Conservation (phyloP, 2,888 invertebrate genomes). For the Oligia fasciuncula region DNA sequence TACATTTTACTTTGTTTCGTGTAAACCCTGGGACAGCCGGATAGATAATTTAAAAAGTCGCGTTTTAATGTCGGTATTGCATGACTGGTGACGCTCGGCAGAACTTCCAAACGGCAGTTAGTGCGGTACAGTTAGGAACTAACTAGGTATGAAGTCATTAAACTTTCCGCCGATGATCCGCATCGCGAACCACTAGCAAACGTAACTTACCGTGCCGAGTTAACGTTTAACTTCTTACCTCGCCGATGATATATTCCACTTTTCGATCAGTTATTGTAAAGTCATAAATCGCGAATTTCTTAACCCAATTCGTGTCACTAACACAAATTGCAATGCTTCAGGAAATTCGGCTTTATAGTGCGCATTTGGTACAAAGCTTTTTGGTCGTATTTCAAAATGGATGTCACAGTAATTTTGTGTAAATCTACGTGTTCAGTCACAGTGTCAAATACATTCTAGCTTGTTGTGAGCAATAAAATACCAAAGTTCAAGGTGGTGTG, state of each 20-base stretch:
- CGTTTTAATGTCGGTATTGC: constrained; percentile 66
- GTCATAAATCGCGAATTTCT: constrained; percentile 28
- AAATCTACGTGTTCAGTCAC: constrained; percentile 44
- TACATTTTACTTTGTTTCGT: constrained; percentile 1
- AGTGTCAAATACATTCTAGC: constrained; percentile 60
- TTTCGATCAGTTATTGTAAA: constrained; percentile 37
- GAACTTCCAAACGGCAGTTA: constrained; percentile 68
- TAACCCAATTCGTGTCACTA: constrained; percentile 39
- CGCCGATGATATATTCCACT: constrained; percentile 54
- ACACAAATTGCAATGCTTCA: constrained; percentile 19
- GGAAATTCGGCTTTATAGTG: constrained; percentile 19
- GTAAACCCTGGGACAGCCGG: constrained; percentile 8
- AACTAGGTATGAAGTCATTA: constrained; percentile 78
- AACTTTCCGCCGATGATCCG: constrained; percentile 78
- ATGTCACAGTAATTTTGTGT: constrained; percentile 26
- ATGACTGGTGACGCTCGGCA: constrained; percentile 65
- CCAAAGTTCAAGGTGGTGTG: constrained; percentile 70
- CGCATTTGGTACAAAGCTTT: constrained; percentile 14
- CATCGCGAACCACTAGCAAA: constrained; percentile 69
- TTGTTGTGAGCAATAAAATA: constrained; percentile 53
- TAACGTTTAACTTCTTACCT: constrained; percentile 50
- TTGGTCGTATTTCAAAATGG: constrained; percentile 33
- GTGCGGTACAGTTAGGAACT: constrained; percentile 69
- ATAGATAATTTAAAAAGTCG: constrained; percentile 35
- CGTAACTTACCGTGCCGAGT: constrained; percentile 53